Conservation (phyloP, 2,797 vertebrate species). For the Dipus sagitta region DNA sequence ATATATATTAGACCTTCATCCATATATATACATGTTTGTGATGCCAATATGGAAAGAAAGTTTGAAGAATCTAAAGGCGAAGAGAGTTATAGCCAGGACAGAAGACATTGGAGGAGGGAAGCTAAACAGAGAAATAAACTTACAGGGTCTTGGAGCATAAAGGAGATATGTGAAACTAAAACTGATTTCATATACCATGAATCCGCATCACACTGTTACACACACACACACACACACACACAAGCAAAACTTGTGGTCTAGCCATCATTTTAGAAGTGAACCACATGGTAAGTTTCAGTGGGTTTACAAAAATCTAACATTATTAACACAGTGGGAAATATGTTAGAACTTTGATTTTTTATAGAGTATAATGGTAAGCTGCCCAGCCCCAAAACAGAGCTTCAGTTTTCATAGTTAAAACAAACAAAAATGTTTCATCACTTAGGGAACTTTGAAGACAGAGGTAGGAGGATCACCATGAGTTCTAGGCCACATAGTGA, state of each 20-base stretch:
- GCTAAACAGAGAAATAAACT: neutral
- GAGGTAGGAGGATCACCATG: too few relatives aligned
- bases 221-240: too few relatives aligned
- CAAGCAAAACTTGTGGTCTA: neutral
- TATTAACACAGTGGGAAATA: neutral
- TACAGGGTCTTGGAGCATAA: neutral
- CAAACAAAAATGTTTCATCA: neutral
- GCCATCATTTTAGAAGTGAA: neutral
- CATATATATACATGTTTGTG: too few relatives aligned
- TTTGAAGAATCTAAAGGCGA: neutral
- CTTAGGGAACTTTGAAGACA: neutral
- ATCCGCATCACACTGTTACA: neutral
- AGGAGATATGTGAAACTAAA: neutral
- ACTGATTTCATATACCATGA: neutral
- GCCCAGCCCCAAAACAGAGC: neutral
- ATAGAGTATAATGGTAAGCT: neutral
- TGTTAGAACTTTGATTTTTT: neutral
- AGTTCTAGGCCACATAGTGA: too few relatives aligned
- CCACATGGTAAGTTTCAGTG: neutral
- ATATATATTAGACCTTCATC: neutral
- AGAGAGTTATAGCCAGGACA: neutral
- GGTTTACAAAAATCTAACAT: neutral
- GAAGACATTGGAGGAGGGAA: neutral
- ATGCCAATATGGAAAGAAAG: neutral
- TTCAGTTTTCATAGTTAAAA: constrained; percentile 9